Evolutionary conservation across 2,797 vertebrate species (phyloP), one percentile per base, ranked within the genome.

Genomic region (Lacerta agilis): DNA sequence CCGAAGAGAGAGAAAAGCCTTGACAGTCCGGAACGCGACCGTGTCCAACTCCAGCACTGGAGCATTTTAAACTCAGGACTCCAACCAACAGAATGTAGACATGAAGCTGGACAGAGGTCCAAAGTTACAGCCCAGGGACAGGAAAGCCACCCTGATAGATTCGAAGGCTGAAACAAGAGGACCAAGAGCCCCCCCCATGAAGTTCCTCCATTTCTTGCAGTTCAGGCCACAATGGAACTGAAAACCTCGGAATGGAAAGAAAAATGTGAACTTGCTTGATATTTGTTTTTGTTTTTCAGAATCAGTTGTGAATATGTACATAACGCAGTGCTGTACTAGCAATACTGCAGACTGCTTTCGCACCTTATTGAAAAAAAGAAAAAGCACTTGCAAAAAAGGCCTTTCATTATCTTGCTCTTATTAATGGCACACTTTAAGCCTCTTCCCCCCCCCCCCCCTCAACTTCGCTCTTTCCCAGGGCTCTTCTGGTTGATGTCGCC

Each of bases 241-340:
- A 96, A 96, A 95, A 96, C 96, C 96, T 97, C 95, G 58, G 93
- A 96, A 95, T 33, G 94, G 95, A 96, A 94, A 93, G 96, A 95
- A 96, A 96, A 97, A 97, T 97, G 97, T 97, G 97, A 98, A 97
- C 96, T 97, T 95, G 97, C 97, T 97, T 96, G 96, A 97, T 96
- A 96, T 96, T 96, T 93, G 49, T 94, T 94, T 91, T 94, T 94
- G 91, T 93, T 93, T 92, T 88, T 78, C 87, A 87, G 88, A 90
- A 91, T 95, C 91, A 97, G 95, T 97, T 97, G 97, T 97, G 97
- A 97, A 97, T 97, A 97, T 98, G 97, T 98, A 98, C 93, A 98
- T 98, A 98, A 95, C 94, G 95, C 96, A 97, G 97, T 94, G 95
- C 96, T 97, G 97, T 95, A 95, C 96, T 95, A 96, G 97, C 96